phyloP scores from a whole-genome alignment of 2,113 vertebrate species.

The Lepidothrix coronata region DNA sequence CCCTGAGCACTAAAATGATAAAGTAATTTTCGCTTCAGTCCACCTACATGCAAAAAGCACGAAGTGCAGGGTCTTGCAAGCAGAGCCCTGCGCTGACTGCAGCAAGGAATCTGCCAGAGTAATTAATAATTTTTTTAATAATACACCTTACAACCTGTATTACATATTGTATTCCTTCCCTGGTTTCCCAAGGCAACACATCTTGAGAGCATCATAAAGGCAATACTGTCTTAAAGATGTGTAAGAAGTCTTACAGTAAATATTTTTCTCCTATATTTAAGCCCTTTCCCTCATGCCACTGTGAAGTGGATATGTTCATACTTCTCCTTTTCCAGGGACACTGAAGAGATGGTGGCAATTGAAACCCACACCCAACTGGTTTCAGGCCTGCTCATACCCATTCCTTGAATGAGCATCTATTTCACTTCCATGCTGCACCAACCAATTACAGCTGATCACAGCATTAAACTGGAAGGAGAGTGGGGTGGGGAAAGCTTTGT shows the following conservation, averaged over 20 bases:
- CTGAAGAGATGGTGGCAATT: rapidly evolving
- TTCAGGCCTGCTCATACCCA: not conserved
- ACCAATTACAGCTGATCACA: not conserved
- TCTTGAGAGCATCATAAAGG: not conserved
- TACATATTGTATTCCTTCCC: not conserved
- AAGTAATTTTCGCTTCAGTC: not conserved
- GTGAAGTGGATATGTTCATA: not conserved
- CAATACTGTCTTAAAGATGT: not conserved
- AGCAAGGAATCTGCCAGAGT: not conserved
- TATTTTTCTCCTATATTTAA: not conserved
- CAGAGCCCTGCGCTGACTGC: not conserved
- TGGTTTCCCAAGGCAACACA: not conserved
- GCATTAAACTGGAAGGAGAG: not conserved
- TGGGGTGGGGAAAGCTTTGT: rapidly evolving
- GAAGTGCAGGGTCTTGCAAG: not conserved
- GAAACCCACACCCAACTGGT: rapidly evolving
- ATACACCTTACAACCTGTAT: not conserved
- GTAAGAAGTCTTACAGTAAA: not conserved
- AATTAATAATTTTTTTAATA: not conserved
- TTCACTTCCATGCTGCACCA: not conserved
- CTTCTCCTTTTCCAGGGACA: not conserved
- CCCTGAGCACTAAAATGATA: rapidly evolving
- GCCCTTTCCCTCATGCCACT: not conserved
- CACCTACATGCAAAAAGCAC: not conserved
- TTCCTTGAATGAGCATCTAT: not conserved